Conservation (phyloP, 2,797 vertebrate species). For the Gastrophryne carolinensis region DNA sequence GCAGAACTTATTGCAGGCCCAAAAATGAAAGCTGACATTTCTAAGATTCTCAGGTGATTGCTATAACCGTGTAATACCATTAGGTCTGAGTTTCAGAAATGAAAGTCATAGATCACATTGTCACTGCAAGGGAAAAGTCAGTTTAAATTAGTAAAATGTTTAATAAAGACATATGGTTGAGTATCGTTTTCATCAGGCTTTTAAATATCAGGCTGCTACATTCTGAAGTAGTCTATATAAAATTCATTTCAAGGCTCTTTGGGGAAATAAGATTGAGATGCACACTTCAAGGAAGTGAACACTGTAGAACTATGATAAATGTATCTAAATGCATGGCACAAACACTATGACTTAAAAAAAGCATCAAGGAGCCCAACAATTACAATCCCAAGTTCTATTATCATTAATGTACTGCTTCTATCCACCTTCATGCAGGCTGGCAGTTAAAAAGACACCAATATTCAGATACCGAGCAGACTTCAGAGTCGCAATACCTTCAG, state of each 20-base stretch:
- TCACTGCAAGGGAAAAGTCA: conserved; percentile 44
- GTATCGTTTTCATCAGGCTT: conserved; percentile 24
- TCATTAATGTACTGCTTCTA: too few relatives aligned
- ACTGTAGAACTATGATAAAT: neutral
- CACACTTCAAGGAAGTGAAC: neutral
- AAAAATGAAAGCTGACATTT: conserved; percentile 37
- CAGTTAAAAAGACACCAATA: too few relatives aligned
- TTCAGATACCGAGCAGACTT: too few relatives aligned
- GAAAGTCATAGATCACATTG: conserved; percentile 52
- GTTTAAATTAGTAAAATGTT: conserved; percentile 49
- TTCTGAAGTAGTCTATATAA: neutral
- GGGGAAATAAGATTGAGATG: conserved; percentile 5
- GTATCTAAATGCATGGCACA: neutral
- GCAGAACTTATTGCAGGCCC: neutral
- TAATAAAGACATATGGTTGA: conserved; percentile 28
- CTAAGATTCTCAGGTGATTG: conserved; percentile 40
- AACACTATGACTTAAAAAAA: neutral
- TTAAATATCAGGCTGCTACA: neutral
- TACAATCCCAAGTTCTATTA: neutral
- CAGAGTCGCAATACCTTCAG: too few relatives aligned
- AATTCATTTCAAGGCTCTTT: neutral
- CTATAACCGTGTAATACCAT: conserved; percentile 37
- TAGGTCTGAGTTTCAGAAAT: conserved; percentile 38
- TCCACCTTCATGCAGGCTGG: too few relatives aligned
- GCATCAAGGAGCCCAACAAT: neutral